Conservation (phyloP, 2,888 invertebrate species). For the Eueremaeus valkanovi region DNA sequence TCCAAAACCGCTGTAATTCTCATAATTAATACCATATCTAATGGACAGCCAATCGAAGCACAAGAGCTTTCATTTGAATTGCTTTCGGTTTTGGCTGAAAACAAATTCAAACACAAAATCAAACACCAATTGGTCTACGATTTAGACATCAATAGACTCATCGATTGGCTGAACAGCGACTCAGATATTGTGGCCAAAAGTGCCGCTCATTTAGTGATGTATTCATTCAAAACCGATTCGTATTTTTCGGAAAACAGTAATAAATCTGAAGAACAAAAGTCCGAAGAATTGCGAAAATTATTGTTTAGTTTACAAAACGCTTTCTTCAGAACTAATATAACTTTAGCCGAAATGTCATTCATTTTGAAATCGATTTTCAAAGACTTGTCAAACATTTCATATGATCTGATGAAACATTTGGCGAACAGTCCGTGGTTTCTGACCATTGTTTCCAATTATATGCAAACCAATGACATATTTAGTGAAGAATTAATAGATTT, state of each 20-base stretch:
- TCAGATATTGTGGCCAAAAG: not conserved
- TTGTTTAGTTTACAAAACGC: conserved; percentile 3
- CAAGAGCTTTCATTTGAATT: not conserved
- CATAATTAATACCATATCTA: not conserved
- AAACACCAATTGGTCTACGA: not conserved
- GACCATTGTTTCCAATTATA: not conserved
- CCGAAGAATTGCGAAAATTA: not conserved
- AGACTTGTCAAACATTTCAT: not conserved
- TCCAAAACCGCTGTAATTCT: not conserved
- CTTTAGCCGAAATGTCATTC: not conserved
- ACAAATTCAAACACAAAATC: not conserved
- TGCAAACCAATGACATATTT: not conserved
- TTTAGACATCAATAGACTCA: not conserved
- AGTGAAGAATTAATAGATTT: conserved; percentile 10
- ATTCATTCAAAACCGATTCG: not conserved
- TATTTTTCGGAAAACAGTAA: not conserved
- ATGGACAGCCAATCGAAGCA: not conserved
- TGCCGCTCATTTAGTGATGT: not conserved
- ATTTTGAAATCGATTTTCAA: not conserved
- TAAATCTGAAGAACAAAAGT: not conserved
- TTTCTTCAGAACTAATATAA: not conserved
- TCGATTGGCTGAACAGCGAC: not conserved
- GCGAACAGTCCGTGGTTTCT: conserved; percentile 8
- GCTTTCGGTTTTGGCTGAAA: not conserved
- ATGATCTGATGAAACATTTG: not conserved